Evolutionary conservation across 2,888 invertebrate species (phyloP).

Genomic region (Aphelenchoides bicaudatus): DNA sequence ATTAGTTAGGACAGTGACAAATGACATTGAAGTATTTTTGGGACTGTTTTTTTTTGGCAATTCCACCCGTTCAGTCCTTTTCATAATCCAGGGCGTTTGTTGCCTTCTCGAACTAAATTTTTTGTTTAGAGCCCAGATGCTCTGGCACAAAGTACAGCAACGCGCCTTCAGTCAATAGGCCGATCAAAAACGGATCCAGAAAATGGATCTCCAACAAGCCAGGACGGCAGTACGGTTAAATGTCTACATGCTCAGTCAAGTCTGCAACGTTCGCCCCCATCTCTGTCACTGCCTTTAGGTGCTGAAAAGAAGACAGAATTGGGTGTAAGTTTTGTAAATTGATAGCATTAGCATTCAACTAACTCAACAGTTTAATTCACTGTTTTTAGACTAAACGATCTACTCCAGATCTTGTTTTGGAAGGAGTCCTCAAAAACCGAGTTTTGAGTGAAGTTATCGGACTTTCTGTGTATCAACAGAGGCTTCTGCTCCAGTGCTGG

Average conservation of each 20-base stretch:
- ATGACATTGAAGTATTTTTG: too few species aligned
- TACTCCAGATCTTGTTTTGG: constrained; percentile 34
- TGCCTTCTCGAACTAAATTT: too few species aligned
- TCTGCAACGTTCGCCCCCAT: constrained; percentile 7
- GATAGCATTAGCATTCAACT: constrained; percentile 1
- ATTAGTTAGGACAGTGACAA: too few species aligned
- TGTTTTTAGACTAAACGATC: constrained; percentile 38
- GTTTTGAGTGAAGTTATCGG: constrained; percentile 35
- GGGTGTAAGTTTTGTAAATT: background rate
- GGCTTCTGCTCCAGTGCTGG: constrained; percentile 48
- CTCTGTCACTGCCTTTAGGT: background rate
- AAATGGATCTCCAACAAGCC: background rate
- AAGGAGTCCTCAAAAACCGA: constrained; percentile 18
- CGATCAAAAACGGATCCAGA: constrained; percentile 43
- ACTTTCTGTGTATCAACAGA: constrained; percentile 48
- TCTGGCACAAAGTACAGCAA: background rate
- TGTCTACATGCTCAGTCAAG: too few species aligned
- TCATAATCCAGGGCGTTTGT: too few species aligned
- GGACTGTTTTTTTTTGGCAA: too few species aligned
- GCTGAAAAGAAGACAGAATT: background rate
- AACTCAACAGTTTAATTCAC: background rate
- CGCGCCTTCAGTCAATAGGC: constrained; percentile 30
- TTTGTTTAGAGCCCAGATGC: too few species aligned
- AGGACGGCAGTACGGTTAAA: too few species aligned
- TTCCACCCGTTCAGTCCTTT: too few species aligned